These are phyloP conservation scores for Pagrus major DNA, from an alignment of 2,113 vertebrate species.

Conservation along the genomic window DNA sequence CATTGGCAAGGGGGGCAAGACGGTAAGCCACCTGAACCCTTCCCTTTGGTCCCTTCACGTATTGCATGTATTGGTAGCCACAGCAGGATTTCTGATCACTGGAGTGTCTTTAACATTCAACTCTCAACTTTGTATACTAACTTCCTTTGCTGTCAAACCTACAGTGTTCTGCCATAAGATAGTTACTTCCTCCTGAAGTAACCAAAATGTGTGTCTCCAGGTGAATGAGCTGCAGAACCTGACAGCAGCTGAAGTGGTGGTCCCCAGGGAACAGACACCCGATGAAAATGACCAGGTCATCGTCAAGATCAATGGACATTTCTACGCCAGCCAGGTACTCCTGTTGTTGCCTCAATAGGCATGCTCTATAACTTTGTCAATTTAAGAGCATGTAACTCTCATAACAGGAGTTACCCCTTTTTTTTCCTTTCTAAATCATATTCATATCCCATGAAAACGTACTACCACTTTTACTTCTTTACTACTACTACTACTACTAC, in stretches of 20 bases:
- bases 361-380: neutral
- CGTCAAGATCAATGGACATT: conserved; percentile 97
- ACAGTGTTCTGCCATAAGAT: neutral
- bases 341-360: neutral
- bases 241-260: conserved; percentile 95
- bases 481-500: no score
- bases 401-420: no score
- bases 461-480: neutral
- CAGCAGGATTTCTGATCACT: neutral
- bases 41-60: no score
- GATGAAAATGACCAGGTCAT: conserved; percentile 97
- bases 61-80: no score
- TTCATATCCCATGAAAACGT: neutral
- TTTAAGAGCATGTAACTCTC: neutral
- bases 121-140: neutral
- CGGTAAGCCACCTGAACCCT: conserved; percentile 81
- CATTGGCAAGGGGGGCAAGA: conserved; percentile 96
- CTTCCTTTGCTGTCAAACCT: neutral
- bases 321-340: conserved; percentile 96
- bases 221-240: conserved; percentile 97
- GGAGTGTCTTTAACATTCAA: neutral
- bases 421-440: neutral
- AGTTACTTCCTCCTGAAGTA: neutral
- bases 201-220: conserved; percentile 64
- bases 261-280: conserved; percentile 94